Evolutionary conservation across 2,113 vertebrate species (phyloP), one percentile per base, ranked within the genome.

Genomic region (Tiliqua scincoides): DNA sequence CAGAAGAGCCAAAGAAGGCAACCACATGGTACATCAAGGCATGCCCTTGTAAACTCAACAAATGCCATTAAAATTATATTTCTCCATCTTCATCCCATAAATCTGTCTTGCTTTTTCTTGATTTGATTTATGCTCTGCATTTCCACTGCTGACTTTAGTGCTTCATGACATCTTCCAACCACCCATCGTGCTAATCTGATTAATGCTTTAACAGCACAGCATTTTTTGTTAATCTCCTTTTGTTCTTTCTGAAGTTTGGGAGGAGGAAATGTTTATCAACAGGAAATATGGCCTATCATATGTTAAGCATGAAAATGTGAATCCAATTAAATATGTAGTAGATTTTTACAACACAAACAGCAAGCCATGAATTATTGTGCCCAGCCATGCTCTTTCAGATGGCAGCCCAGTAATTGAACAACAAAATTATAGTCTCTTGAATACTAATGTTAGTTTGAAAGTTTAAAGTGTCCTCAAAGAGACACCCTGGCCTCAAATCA

Each of bases 121-220:
- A 59, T 73, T 82, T 85, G 76, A 85, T 85, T 91, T 90, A 86
- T 32, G 72, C 15, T 37, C 52, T 7, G 79, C 35, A 63, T 21
- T 82, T 87, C 63, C 83, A 63, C 81, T 32, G n/a, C 84, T 85
- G 3, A 78, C 83, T 92, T 92, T 57, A 78, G 67, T 75, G 91
- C 35, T 79, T 75, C 67, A 57, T 79, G 75, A 73, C 40, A 68
- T 73, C 54, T 82, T 32, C n/a, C 74, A 54, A 32, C 20, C 84
- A 86, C 18, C 17, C 80, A 48, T 83, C 52, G 71, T 43, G 8
- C 1, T 87, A 89, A 84, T 52, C 8, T 93, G 74, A 88, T 85
- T 71, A 63, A 85, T 57, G 21, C 79, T 87, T 93, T 90, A 86
- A 86, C 77, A 86, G 30, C 4, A 48, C 1, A 48, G 23, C 14